Conservation (phyloP, 23 tunicate genomes). For the Ciona savignyi region DNA sequence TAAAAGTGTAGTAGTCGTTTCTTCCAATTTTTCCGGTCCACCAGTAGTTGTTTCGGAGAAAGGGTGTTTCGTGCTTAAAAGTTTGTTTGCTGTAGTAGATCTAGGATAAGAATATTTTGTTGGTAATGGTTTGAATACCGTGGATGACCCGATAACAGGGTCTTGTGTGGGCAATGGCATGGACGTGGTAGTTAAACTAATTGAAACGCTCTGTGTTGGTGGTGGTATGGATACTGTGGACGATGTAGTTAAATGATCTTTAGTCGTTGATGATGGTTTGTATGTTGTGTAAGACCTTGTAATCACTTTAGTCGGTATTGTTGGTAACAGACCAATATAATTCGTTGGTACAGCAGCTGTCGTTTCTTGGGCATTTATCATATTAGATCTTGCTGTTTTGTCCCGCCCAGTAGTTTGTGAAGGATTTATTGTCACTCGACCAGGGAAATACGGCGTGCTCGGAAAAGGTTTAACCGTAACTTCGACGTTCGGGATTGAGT, state of each 20-base stretch:
- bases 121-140: no score
- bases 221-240: neutral
- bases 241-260: neutral
- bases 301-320: no score
- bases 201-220: neutral
- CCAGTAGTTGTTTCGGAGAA: constrained; percentile 10
- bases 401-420: no score
- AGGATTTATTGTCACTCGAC: constrained; percentile 31
- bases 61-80: no score
- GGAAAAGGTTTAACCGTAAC: constrained; percentile 15
- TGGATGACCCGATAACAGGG: no score
- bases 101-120: no score
- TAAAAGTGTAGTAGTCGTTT: neutral
- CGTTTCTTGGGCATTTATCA: no score
- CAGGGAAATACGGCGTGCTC: constrained; percentile 9
- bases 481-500: constrained; percentile 14
- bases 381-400: no score
- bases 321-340: no score
- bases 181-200: neutral
- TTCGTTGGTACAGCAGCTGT: no score
- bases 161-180: constrained; percentile 3
- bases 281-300: no score
- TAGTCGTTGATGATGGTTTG: neutral
- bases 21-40: neutral
- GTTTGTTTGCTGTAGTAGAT: no score